Conservation (phyloP, 2,113 vertebrate genomes). For the Mus pahari region DNA sequence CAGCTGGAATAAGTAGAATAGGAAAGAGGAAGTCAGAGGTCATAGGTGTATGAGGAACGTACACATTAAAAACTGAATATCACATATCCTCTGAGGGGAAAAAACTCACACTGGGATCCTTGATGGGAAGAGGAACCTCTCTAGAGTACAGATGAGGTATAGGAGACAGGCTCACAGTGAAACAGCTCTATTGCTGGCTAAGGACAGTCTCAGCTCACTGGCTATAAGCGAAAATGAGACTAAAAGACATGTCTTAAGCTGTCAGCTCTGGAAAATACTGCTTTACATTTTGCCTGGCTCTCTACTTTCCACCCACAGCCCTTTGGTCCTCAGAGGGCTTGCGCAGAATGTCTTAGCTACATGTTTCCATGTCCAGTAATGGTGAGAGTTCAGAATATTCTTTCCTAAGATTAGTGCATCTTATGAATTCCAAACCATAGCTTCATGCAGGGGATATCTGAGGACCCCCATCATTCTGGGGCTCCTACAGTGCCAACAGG, state of each 20-base stretch:
- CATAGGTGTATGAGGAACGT: neutral
- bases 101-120: neutral
- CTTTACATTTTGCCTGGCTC: neutral
- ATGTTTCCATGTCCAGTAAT: neutral
- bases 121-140: neutral
- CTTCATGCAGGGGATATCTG: neutral
- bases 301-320: neutral
- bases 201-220: neutral
- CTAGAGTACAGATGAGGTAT: neutral
- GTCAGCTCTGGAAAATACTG: neutral
- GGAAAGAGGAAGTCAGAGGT: neutral
- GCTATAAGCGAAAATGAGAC: neutral
- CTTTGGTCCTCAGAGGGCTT: neutral
- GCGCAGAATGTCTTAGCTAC: neutral
- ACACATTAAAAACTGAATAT: neutral
- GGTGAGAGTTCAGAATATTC: neutral
- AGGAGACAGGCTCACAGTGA: constrained; percentile 7
- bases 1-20: neutral
- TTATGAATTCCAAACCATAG: neutral
- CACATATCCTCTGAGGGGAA: neutral
- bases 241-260: neutral
- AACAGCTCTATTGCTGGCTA: constrained; percentile 16
- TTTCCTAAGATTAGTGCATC: neutral
- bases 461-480: neutral
- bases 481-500: neutral